Evolutionary conservation across 2,113 vertebrate genomes (phyloP), one percentile per base, ranked within the genome.

Genomic region (Neomonachus schauinslandi): DNA sequence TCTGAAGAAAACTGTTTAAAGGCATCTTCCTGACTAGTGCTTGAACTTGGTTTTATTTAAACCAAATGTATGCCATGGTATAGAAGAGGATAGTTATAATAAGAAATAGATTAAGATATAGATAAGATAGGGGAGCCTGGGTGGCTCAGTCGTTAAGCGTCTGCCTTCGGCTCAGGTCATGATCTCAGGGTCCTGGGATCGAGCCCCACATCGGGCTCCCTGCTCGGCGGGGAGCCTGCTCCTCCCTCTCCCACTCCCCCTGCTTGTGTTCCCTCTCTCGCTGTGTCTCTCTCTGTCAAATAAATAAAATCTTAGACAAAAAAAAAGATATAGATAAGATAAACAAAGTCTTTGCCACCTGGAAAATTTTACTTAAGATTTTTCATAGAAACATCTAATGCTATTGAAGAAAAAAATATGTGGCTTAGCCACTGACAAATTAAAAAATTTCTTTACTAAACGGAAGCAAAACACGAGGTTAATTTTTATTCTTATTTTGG

Each of bases 401-500:
- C 15, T 71, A 76, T 36, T 59, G 22, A 71, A 91, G 14, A 88
- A 93, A 94, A 55, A 74, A 84, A 42, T 26, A 51, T 65, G 26
- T 51, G 12, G 7, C 9, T 63, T 51, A 92, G 74, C 8, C 53
- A 80, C 83, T 83, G 42, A 11, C 82, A 79, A 85, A 28, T 94
- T 42, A 82, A 53, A 53, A 89, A 83, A n/a, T 36, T 46, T 46
- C 31, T 72, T 65, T 83, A 92, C 46, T 80, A 89, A 77, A 67
- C 36, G 72, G 84, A 97, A 93, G 42, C 77, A 51, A 77, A 91
- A 59, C 24, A 57, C 21, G 3, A 92, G 2, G 21, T 63, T 57
- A 90, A 63, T 82, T 93, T 86, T 67, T 86, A 65, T 76, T 97
- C 71, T 85, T 91, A 85, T 61, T 96, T 95, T 90, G 83, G 71